Evolutionary conservation across 2,797 vertebrate genomes (phyloP), one percentile per base, ranked within the genome.

Genomic region (Antennarius maculatus): DNA sequence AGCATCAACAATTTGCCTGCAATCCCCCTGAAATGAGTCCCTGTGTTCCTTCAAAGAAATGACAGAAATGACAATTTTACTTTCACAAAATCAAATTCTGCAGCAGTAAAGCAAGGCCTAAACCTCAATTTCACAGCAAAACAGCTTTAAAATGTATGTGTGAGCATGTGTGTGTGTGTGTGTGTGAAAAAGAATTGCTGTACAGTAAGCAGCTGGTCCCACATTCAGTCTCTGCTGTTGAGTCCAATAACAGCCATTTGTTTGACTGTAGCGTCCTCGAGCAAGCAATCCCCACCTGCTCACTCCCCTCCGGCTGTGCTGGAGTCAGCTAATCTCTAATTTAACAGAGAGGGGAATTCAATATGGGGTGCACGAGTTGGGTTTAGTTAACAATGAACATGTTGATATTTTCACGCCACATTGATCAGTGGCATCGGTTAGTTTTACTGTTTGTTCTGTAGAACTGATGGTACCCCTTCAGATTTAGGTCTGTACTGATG

Each of bases 271-370:
- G 46, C 66, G 47, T 74, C 70, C 69, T 67, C 8, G 1, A 70
- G 58, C 43, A 42, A 76, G 49, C 63, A 46, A 8, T 47, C 54
- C 61, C 66, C 67, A 62, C 57, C 68, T 65, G 74, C 42, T 72
- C 51, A 17, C 68, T 37, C 37, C 41, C 56, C 39, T 10, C 17
- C 1, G 17, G 63, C 64, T 56, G 43, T 1, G 15, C 58, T 76
- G 76, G 17, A 72, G 55, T 74, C 70, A 67, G 70, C 68, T 65
- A 49, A 77, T 67, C 41, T 70, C 49, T 13, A 39, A 52, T 58
- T 71, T 58, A 65, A 59, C 69, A 70, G 6, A 8, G 37, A 7
- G 46, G 11, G 27, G 60, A 28, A 63, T 54, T 17, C 42, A 67
- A 57, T 57, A 66, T 69, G 57, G 3, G 1, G 16, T 0, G 41